Evolutionary conservation across 2,888 invertebrate genomes (phyloP).

Genomic region (Drosophila dives): DNA sequence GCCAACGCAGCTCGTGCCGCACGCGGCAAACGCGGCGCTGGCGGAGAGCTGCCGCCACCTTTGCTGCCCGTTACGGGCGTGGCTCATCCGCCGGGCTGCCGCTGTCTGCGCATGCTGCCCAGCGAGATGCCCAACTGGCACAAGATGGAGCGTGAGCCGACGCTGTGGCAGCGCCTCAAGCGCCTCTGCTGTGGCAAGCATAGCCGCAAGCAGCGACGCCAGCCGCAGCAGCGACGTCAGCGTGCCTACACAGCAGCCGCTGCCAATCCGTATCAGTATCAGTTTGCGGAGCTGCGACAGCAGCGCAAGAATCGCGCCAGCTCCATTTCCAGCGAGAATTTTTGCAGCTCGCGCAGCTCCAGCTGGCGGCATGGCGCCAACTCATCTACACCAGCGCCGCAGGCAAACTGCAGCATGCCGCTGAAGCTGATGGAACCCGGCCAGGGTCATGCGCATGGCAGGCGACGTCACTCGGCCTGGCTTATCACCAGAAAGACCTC

Average conservation of each 20-base stretch:
- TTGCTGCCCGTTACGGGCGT: constrained; percentile 79
- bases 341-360: constrained; percentile 94
- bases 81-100: constrained; percentile 84
- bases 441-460: constrained; percentile 81
- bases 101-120: constrained; percentile 86
- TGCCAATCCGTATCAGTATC: constrained; percentile 90
- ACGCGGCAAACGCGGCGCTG: constrained; percentile 81
- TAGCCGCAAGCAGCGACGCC: constrained; percentile 65
- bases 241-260: constrained; percentile 85
- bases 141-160: constrained; percentile 74
- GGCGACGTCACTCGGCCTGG: constrained; percentile 94
- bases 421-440: constrained; percentile 89
- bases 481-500: constrained; percentile 95
- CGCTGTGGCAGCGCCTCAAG: constrained; percentile 83
- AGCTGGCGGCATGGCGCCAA: constrained; percentile 92
- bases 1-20: constrained; percentile 42
- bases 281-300: constrained; percentile 90
- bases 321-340: constrained; percentile 95
- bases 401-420: constrained; percentile 87
- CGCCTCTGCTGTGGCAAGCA: constrained; percentile 68
- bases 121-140: constrained; percentile 84
- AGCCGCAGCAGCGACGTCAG: constrained; percentile 68
- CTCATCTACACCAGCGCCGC: constrained; percentile 67
- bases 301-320: constrained; percentile 92
- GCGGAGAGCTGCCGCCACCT: constrained; percentile 90